Conservation (phyloP, 2,113 vertebrate genomes). For the Lanius ludovicianus region DNA sequence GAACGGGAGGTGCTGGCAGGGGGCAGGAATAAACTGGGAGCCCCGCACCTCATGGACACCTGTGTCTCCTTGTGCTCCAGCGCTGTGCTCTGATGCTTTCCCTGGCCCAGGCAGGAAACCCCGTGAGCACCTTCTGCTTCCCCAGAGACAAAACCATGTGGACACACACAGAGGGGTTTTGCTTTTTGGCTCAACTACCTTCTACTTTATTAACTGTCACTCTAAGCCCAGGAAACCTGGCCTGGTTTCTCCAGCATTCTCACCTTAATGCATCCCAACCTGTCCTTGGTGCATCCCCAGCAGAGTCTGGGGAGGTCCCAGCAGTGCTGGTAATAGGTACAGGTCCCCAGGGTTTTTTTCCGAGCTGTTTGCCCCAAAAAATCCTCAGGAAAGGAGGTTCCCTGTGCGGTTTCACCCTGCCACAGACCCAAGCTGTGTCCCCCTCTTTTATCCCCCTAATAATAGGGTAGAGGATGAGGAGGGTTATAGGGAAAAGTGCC, state of each 20-base stretch:
- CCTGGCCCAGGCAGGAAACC: background rate
- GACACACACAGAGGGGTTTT: background rate
- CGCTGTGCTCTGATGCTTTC: accelerated
- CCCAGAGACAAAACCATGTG: background rate
- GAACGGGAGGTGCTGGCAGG: background rate
- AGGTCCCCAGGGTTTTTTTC: background rate
- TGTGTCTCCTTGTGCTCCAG: background rate
- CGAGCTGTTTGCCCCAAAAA: accelerated
- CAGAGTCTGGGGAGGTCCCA: background rate
- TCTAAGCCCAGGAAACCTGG: background rate
- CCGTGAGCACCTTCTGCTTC: accelerated
- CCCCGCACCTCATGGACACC: accelerated
- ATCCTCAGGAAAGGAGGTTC: too few species aligned
- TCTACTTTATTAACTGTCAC: background rate
- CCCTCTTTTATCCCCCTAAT: background rate
- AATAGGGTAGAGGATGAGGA: background rate
- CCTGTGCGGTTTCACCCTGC: background rate
- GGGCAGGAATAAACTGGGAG: background rate
- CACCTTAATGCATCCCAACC: background rate
- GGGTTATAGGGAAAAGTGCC: background rate
- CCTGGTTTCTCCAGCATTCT: background rate
- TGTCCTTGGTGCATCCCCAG: accelerated
- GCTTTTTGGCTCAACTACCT: background rate
- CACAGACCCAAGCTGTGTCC: background rate
- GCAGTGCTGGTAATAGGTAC: background rate